A percentile compares a stretch with the other conserved stretches of the same genome.
Conservation (phyloP, 2,113 vertebrate species). For the Oreochromis tanganicae region DNA sequence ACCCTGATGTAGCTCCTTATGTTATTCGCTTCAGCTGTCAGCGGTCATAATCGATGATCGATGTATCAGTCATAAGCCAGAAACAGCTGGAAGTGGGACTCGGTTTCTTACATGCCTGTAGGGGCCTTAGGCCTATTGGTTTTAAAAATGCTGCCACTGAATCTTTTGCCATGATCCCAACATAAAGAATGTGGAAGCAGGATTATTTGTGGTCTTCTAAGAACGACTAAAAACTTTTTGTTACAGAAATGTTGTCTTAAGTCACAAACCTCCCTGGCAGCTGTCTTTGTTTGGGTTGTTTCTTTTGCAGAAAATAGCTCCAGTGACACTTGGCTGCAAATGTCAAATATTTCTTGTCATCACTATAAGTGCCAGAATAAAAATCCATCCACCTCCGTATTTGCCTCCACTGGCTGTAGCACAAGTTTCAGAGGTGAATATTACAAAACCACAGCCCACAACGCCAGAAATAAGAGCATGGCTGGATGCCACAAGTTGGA, state of each 20-base stretch:
- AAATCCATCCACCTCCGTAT: background rate
- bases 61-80: background rate
- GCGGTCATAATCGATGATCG: background rate
- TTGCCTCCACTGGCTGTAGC: background rate
- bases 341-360: background rate
- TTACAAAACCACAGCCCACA: background rate
- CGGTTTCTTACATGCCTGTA: background rate
- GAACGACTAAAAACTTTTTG: background rate
- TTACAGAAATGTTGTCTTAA: background rate
- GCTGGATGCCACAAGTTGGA: background rate
- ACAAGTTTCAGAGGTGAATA: background rate
- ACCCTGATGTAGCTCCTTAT: background rate
- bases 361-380: background rate
- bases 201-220: background rate
- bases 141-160: background rate
- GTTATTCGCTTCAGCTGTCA: background rate
- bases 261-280: background rate
- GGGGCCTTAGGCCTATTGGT: background rate
- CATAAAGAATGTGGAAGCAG: background rate
- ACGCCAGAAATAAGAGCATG: background rate
- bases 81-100: background rate
- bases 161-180: background rate
- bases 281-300: background rate
- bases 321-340: background rate
- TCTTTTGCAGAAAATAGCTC: background rate